These are phyloP conservation scores for Cephonodes hylas DNA, from an alignment of 2,888 invertebrate genomes.

Conservation along the genomic window DNA sequence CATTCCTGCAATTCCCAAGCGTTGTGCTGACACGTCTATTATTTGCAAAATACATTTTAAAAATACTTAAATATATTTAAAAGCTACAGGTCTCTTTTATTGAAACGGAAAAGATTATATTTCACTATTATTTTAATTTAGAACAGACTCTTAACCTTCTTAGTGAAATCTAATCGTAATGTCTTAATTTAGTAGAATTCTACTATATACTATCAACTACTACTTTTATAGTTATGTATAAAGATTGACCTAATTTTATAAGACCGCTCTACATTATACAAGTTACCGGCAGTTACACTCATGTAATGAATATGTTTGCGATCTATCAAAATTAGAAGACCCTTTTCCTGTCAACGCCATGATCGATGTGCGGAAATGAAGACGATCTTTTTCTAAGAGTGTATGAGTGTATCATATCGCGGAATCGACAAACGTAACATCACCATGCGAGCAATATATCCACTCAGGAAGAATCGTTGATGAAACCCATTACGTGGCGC, in stretches of 20 bases:
- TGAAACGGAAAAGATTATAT: no score
- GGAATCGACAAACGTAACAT: constrained; percentile 56
- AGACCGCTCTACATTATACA: not conserved
- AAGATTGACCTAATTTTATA: not conserved
- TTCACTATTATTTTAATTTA: no score
- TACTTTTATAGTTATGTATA: no score
- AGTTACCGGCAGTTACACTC: constrained; percentile 1
- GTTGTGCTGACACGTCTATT: no score
- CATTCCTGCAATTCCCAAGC: no score
- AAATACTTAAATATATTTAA: no score
- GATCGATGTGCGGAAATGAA: constrained; percentile 80
- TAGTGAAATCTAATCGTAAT: no score
- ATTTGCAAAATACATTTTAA: no score
- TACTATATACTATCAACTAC: no score
- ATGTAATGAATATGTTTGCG: constrained; percentile 69
- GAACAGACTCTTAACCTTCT: no score
- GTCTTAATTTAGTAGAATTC: not conserved
- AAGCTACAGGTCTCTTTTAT: no score
- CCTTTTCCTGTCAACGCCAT: constrained; percentile 70
- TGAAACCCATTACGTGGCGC: not conserved
- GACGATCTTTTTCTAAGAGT: constrained; percentile 76
- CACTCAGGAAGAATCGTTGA: not conserved
- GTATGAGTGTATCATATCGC: constrained; percentile 60
- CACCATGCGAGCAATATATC: constrained; percentile 21
- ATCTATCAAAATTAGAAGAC: constrained; percentile 79